These are phyloP conservation scores for Willowsia nigromaculata DNA, from an alignment of 2,888 invertebrate species.

Conservation along the genomic window DNA sequence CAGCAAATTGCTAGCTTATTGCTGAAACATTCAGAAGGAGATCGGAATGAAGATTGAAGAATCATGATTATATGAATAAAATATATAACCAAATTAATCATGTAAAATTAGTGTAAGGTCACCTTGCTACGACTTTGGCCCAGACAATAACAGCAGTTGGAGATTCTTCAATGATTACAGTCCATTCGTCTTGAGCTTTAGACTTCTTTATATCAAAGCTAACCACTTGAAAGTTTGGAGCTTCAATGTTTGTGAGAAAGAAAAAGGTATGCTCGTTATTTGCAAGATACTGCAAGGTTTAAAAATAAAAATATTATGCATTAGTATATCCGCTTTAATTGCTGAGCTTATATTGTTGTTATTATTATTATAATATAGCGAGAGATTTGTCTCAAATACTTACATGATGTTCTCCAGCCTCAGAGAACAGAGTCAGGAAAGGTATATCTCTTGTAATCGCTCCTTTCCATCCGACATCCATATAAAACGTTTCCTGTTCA, in stretches of 20 bases:
- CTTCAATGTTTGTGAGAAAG: constrained; percentile 95
- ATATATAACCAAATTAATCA: no score
- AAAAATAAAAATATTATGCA: neutral
- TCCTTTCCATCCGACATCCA: constrained; percentile 83
- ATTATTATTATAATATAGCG: neutral
- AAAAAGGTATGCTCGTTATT: constrained; percentile 81
- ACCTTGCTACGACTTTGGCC: constrained; percentile 86
- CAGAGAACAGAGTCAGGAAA: constrained; percentile 24
- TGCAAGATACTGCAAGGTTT: constrained; percentile 80
- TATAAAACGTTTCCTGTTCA: constrained; percentile 92
- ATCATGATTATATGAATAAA: neutral
- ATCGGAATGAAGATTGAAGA: neutral
- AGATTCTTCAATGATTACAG: constrained; percentile 90
- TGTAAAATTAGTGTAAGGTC: neutral
- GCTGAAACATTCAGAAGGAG: constrained; percentile 32
- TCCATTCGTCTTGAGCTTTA: constrained; percentile 87
- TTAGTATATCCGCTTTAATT: neutral
- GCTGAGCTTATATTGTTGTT: neutral
- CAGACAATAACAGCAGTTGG: constrained; percentile 92
- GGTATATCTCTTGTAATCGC: constrained; percentile 54
- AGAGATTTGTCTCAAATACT: no score
- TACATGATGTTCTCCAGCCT: constrained; percentile 58
- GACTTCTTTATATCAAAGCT: constrained; percentile 89
- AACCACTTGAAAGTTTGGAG: constrained; percentile 94
- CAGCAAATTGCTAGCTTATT: constrained; percentile 93